Conservation (phyloP, 1,140 invertebrate species). For the Pomacea maculata region DNA sequence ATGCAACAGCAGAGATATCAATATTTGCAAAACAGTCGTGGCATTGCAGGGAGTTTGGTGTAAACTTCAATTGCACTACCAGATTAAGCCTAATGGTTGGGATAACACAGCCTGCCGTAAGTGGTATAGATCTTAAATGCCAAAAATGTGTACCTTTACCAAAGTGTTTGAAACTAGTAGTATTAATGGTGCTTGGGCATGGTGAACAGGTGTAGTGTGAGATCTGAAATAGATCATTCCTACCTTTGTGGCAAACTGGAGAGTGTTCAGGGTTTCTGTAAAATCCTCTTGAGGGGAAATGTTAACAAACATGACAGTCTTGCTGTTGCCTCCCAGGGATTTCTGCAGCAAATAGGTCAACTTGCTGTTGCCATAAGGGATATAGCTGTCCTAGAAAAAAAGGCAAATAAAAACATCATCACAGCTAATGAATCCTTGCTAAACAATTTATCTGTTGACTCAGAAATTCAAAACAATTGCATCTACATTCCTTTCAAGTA, state of each 20-base stretch:
- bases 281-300: constrained; percentile 85
- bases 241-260: constrained; percentile 72
- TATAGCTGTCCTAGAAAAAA: constrained; percentile 71
- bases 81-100: no score
- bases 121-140: background rate
- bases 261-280: constrained; percentile 84
- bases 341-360: constrained; percentile 89
- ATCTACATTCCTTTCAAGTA: no score
- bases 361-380: constrained; percentile 92
- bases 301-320: constrained; percentile 86
- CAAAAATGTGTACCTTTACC: background rate
- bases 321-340: constrained; percentile 89
- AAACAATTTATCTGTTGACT: no score
- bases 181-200: background rate
- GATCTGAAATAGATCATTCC: constrained; percentile 69
- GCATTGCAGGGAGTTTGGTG: no score
- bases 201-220: background rate
- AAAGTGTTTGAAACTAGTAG: background rate
- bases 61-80: no score
- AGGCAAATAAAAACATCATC: background rate
- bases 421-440: no score
- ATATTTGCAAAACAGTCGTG: background rate
- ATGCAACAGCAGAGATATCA: background rate
- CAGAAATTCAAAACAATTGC: no score
- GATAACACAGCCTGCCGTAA: background rate